A percentile compares a stretch with the other conserved stretches of the same genome.
Conservation (phyloP, 2,797 vertebrate species). For the Phrynocephalus guinanensis region DNA sequence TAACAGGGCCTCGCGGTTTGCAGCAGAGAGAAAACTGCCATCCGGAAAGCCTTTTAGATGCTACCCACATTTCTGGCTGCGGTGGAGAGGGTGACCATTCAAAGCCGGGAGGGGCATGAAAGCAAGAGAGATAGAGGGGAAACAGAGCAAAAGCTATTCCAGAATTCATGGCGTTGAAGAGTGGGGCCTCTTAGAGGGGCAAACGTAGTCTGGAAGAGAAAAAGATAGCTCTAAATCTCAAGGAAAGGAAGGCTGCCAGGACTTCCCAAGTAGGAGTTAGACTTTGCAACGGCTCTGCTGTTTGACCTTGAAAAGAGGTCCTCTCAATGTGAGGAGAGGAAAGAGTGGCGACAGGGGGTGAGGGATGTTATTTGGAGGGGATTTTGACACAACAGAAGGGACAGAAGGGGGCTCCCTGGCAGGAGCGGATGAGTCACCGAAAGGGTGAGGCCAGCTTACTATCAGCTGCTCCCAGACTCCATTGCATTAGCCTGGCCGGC, state of each 20-base stretch:
- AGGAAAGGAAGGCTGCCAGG: not conserved
- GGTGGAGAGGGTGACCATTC: not conserved
- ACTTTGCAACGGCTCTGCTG: not conserved
- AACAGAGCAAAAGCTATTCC: not conserved
- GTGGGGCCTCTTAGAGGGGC: not conserved
- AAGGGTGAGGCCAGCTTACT: not conserved
- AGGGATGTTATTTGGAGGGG: not conserved
- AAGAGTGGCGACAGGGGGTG: not conserved
- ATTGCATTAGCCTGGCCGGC: not conserved
- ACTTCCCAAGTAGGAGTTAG: not conserved
- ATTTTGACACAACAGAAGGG: not conserved
- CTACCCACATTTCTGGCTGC: not conserved
- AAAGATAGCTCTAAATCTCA: too few species aligned
- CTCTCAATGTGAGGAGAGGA: not conserved
- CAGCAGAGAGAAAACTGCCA: not conserved
- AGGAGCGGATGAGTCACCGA: not conserved
- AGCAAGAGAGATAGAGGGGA: not conserved
- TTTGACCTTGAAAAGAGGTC: not conserved
- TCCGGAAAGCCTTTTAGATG: not conserved
- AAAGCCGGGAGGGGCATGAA: not conserved
- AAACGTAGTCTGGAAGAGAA: not conserved
- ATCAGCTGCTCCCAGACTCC: conserved; percentile 6
- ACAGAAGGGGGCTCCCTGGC: not conserved
- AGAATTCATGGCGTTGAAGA: not conserved
- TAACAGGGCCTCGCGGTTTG: too few species aligned